phyloP scores from a whole-genome alignment of 2,888 invertebrate genomes.

The Limnephilus marmoratus region DNA sequence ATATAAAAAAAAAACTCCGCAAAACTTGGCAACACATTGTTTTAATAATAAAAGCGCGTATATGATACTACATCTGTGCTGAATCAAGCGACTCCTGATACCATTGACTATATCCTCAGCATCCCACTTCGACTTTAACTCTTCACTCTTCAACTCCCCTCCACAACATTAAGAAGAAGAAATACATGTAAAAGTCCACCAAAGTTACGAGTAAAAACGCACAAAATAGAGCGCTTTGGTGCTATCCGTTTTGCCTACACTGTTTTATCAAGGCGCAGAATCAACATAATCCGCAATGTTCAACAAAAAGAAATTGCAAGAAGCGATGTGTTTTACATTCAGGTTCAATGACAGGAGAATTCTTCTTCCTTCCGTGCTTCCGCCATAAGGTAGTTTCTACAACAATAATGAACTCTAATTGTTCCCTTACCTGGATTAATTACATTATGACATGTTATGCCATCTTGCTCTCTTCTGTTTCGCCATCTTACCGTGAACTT shows the following conservation, averaged over 20 bases:
- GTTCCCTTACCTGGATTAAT: conserved; percentile 17
- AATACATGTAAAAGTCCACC: neutral
- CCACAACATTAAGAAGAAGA: no score
- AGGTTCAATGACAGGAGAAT: neutral
- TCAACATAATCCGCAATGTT: neutral
- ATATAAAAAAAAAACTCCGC: no score
- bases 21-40: no score
- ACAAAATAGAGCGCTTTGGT: neutral
- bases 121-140: no score
- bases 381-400: neutral
- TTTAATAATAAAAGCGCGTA: no score
- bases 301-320: neutral
- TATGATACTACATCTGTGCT: no score
- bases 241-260: neutral
- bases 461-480: neutral
- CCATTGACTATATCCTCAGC: no score
- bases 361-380: neutral
- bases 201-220: neutral
- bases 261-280: neutral
- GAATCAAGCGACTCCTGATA: no score
- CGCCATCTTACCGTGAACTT: conserved; percentile 43
- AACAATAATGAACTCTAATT: conserved; percentile 2
- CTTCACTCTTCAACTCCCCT: no score
- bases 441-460: conserved; percentile 22
- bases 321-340: neutral